These are phyloP conservation scores for Austrofundulus limnaeus DNA, from an alignment of 2,113 vertebrate species.

Conservation along the genomic window DNA sequence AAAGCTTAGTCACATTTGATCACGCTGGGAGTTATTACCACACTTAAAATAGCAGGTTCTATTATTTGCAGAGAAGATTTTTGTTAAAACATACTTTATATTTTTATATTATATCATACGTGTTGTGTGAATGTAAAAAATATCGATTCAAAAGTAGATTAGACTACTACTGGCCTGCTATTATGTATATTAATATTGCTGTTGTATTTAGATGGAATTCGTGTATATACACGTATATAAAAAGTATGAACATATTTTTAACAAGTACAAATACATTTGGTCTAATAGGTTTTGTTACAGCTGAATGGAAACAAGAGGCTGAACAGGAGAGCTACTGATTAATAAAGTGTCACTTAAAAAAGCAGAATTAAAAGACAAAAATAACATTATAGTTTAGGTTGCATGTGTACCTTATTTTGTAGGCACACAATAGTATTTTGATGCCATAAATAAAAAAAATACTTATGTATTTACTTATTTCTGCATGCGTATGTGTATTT, in stretches of 20 bases:
- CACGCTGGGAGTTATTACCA: not conserved
- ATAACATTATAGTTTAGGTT: not conserved
- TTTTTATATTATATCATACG: no score
- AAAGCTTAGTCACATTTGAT: not conserved
- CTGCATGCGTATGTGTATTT: not conserved
- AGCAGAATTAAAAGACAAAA: not conserved
- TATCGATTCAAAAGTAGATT: no score
- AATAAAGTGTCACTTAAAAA: not conserved
- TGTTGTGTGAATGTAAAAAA: no score
- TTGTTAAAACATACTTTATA: not conserved
- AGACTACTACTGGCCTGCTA: no score
- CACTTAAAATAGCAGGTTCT: not conserved
- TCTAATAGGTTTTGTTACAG: not conserved
- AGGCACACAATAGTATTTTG: not conserved
- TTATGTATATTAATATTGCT: not conserved
- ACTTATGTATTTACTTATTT: slow-evolving; percentile 1
- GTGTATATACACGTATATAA: no score
- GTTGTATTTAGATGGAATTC: no score
- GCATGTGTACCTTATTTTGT: not conserved
- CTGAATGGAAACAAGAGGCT: not conserved
- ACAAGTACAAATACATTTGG: no score
- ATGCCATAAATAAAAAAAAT: not conserved
- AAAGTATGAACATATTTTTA: no score
- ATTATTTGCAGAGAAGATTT: not conserved
- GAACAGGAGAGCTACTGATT: not conserved